A percentile compares a stretch with the other conserved stretches of the same genome.
Evolutionary conservation across 2,113 vertebrate genomes (phyloP).

Genomic region (Alectura lathami): DNA sequence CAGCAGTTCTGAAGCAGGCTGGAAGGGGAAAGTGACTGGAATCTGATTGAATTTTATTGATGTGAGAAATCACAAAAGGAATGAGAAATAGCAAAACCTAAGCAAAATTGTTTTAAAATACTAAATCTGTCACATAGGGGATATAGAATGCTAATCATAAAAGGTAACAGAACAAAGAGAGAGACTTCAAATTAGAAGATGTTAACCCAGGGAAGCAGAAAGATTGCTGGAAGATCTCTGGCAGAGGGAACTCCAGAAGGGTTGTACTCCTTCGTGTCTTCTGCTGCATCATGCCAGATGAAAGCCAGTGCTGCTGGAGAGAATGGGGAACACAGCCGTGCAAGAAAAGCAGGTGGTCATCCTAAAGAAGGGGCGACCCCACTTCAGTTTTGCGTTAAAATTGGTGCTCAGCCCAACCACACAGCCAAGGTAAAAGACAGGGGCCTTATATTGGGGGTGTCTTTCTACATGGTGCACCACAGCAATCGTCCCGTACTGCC

Average conservation of each 20-base stretch:
- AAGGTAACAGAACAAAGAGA: no score
- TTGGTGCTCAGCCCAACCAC: not conserved
- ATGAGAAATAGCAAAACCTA: not conserved
- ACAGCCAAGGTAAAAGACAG: no score
- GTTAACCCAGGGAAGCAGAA: not conserved
- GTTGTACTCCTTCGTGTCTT: not conserved
- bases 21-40: not conserved
- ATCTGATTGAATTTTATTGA: not conserved
- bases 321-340: not conserved
- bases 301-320: no score
- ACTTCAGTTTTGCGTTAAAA: not conserved
- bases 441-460: not conserved
- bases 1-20: not conserved
- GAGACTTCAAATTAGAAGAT: not conserved
- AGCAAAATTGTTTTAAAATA: not conserved
- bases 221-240: not conserved
- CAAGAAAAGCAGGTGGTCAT: not conserved
- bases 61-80: not conserved
- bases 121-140: not conserved
- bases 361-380: not conserved
- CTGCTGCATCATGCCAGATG: not conserved
- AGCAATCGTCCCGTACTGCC: not conserved
- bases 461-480: not conserved
- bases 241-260: not conserved
- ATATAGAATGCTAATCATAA: not conserved